Conservation (phyloP, 2,113 vertebrate genomes). For the Albula goreensis region DNA sequence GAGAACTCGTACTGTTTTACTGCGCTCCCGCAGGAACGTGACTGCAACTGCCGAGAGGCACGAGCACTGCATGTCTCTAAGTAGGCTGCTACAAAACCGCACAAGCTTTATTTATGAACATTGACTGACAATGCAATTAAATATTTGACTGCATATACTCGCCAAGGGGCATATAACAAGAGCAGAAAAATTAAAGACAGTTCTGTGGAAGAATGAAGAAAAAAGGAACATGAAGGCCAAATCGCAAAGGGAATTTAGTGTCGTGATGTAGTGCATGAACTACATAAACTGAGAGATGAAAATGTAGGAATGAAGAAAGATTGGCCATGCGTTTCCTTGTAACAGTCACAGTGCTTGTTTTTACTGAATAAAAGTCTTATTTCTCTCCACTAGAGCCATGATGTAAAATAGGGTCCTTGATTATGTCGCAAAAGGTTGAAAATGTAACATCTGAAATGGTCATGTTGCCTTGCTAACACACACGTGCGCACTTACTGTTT, state of each 20-base stretch:
- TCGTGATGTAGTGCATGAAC: not conserved
- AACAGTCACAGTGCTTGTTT: not conserved
- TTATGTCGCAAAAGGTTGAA: no score
- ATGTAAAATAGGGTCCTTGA: no score
- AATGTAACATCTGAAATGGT: no score
- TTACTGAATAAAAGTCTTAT: no score
- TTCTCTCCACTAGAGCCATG: no score
- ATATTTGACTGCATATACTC: not conserved
- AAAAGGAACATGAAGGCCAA: not conserved
- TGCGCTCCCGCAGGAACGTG: constrained; percentile 37
- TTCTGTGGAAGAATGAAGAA: not conserved
- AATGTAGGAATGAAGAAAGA: not conserved
- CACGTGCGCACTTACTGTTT: no score
- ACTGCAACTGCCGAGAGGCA: constrained; percentile 3
- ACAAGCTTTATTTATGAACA: not conserved
- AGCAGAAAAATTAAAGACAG: not conserved
- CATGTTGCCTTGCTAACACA: no score
- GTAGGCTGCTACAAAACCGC: not conserved
- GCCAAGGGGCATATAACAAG: not conserved
- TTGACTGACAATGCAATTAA: not conserved
- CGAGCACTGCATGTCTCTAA: not conserved
- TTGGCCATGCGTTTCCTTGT: not conserved
- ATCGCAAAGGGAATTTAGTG: not conserved
- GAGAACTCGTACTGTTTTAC: constrained; percentile 42
- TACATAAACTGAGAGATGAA: not conserved